Evolutionary conservation across 1,140 invertebrate genomes (phyloP).

Genomic region (Meloidogyne hapla): DNA sequence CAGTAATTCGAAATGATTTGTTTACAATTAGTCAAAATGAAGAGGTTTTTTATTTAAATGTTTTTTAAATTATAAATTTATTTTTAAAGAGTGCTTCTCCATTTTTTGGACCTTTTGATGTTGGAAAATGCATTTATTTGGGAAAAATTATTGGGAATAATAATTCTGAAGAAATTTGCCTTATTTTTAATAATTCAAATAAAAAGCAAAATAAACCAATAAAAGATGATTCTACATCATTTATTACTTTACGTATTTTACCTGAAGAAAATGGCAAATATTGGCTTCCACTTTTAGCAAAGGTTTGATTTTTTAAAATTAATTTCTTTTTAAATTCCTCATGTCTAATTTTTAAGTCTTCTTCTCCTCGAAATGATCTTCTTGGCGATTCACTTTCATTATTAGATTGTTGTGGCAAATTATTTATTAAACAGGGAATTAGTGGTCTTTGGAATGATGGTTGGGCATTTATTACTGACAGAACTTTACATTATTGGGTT

Average conservation of each 20-base stretch:
- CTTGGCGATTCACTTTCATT: conserved; percentile 26
- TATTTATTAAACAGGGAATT: conserved; percentile 47
- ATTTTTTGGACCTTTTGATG: conserved; percentile 43
- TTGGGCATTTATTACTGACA: conserved; percentile 44
- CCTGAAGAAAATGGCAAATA: conserved; percentile 45
- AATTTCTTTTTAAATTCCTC: not conserved
- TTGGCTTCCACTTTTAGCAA: conserved; percentile 43
- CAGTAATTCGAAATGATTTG: conserved; percentile 39
- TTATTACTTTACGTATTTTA: conserved; percentile 30
- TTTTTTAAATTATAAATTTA: conserved; percentile 8
- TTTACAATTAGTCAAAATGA: conserved; percentile 42
- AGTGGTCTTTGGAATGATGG: conserved; percentile 45
- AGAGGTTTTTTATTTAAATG: conserved; percentile 32
- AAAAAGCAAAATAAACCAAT: conserved; percentile 18
- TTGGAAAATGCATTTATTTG: conserved; percentile 37
- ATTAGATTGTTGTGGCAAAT: conserved; percentile 28
- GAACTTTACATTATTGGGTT: conserved; percentile 41
- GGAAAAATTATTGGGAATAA: conserved; percentile 22
- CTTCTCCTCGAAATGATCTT: conserved; percentile 14
- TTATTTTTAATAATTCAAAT: conserved; percentile 36
- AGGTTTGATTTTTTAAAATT: conserved; percentile 29
- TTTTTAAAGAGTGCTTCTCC: conserved; percentile 40
- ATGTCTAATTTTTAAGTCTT: conserved; percentile 8
- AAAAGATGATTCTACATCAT: conserved; percentile 15
- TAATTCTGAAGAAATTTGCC: conserved; percentile 6